Conservation (phyloP, 2,113 vertebrate genomes). For the Cygnus atratus region DNA sequence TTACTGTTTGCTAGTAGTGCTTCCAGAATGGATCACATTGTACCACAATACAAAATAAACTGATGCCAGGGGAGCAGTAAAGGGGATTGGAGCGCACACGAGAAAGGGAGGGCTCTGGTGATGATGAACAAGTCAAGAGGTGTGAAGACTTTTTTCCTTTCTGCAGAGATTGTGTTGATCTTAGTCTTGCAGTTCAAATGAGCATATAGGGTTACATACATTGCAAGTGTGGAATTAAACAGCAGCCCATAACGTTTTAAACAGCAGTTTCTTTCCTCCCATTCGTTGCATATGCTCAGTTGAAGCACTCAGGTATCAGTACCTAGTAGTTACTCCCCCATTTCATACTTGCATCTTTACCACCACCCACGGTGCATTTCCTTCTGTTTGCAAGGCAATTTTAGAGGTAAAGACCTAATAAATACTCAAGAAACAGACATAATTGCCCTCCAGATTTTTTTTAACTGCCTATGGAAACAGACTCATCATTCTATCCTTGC, state of each 20-base stretch:
- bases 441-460: background rate
- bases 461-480: background rate
- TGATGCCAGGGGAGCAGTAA: background rate
- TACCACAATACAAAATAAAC: background rate
- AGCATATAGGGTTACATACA: accelerated
- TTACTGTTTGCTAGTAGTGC: slow-evolving; percentile 9
- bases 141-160: background rate
- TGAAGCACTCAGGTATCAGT: background rate
- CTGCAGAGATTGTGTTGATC: background rate
- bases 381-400: background rate
- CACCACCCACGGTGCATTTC: accelerated
- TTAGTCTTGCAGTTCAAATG: background rate
- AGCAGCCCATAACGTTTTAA: background rate
- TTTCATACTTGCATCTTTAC: background rate
- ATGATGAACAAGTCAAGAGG: background rate
- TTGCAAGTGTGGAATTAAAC: background rate
- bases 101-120: background rate
- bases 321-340: background rate
- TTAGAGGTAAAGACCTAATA: background rate
- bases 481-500: background rate
- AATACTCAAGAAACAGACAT: background rate
- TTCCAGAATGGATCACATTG: background rate
- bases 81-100: background rate
- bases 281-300: background rate
- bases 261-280: background rate